These are phyloP conservation scores for Setophaga kirtlandii DNA, from an alignment of 2,113 vertebrate species.

Conservation along the genomic window DNA sequence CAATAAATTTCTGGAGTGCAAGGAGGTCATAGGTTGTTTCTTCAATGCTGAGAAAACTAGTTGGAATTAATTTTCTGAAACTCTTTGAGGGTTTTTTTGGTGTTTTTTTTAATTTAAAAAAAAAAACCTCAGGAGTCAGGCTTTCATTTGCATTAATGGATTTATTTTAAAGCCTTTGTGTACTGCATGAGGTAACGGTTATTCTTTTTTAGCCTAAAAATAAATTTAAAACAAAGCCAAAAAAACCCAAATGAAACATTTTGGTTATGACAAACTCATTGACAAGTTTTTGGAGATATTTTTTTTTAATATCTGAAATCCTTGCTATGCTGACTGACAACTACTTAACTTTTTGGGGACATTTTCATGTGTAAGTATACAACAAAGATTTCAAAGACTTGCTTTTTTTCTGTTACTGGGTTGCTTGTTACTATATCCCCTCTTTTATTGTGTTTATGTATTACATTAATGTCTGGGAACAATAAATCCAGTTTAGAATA, in stretches of 20 bases:
- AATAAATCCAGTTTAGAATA: slow-evolving; percentile 59
- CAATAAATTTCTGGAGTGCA: neutral
- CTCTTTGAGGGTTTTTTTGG: neutral
- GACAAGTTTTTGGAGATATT: neutral
- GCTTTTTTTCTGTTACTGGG: slow-evolving; percentile 41
- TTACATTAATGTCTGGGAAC: slow-evolving; percentile 40
- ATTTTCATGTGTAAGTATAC: slow-evolving; percentile 24
- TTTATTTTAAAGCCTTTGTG: slow-evolving; percentile 40
- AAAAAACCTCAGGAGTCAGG: neutral
- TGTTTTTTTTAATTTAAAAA: neutral
- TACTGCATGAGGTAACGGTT: slow-evolving; percentile 49
- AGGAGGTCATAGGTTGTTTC: neutral
- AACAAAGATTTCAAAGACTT: neutral
- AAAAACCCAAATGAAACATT: neutral
- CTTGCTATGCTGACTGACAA: slow-evolving; percentile 10
- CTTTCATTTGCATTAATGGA: slow-evolving; percentile 11
- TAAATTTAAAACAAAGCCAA: neutral
- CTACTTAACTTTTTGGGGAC: neutral
- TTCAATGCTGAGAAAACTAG: neutral
- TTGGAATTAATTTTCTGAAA: slow-evolving; percentile 6
- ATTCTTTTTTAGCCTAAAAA: slow-evolving; percentile 15
- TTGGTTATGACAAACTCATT: slow-evolving; percentile 8
- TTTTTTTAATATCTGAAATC: slow-evolving; percentile 17
- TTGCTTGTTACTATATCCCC: slow-evolving; percentile 29
- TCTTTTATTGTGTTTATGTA: slow-evolving; percentile 34